phyloP scores from a whole-genome alignment of 2,888 invertebrate species.

The Pandemis corylana region DNA sequence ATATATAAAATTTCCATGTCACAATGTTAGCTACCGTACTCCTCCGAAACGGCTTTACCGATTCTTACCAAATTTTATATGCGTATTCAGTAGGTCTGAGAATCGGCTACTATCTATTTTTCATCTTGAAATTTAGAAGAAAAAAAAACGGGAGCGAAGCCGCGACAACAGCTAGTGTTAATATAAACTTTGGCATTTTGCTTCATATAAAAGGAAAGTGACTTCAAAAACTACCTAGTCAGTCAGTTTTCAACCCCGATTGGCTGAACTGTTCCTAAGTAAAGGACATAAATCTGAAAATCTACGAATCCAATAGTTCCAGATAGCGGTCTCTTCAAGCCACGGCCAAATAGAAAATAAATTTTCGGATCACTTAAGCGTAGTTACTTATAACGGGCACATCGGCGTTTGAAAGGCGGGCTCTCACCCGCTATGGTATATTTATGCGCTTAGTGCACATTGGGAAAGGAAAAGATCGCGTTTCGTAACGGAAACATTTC shows the following conservation, averaged over 20 bases:
- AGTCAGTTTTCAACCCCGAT: background rate
- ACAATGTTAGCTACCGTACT: too few relatives aligned
- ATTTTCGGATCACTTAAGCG: constrained; percentile 35
- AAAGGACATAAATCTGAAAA: background rate
- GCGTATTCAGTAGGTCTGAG: too few relatives aligned
- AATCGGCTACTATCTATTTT: too few relatives aligned
- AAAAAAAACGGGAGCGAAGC: too few relatives aligned
- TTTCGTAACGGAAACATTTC: constrained; percentile 80
- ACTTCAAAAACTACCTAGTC: background rate
- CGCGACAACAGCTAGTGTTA: too few relatives aligned
- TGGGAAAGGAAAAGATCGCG: constrained; percentile 76
- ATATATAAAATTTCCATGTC: too few relatives aligned
- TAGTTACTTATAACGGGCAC: constrained; percentile 27
- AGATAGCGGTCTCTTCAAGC: constrained; percentile 8
- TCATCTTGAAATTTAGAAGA: too few relatives aligned
- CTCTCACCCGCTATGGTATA: constrained; percentile 47
- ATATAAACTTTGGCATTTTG: background rate
- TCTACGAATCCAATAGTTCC: background rate
- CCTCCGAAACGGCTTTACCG: too few relatives aligned
- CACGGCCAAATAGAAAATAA: constrained; percentile 25
- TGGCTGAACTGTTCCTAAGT: background rate
- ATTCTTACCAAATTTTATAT: too few relatives aligned
- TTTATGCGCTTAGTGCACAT: constrained; percentile 76
- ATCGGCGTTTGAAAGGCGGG: constrained; percentile 31
- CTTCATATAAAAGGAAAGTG: background rate